Percentiles rank a stretch among this genome's conserved stretches.
Conservation (phyloP, 1,140 invertebrate genomes). For the Orchestia grillus region DNA sequence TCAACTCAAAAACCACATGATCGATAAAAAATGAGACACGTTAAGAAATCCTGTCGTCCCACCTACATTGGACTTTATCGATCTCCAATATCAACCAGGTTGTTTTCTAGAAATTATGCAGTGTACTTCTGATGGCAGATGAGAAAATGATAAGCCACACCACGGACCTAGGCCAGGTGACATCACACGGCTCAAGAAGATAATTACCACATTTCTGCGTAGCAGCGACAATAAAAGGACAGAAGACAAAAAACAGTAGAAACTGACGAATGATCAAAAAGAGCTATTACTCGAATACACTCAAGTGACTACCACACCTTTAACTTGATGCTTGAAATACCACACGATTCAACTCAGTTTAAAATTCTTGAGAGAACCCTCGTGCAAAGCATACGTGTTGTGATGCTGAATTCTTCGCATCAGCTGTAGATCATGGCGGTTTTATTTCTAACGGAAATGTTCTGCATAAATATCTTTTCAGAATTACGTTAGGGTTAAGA, state of each 20-base stretch:
- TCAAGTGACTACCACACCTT: neutral
- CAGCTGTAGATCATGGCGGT: neutral
- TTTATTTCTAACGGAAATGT: neutral
- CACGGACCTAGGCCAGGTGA: neutral
- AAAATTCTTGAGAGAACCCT: no score
- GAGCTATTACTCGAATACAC: neutral
- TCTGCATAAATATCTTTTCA: neutral
- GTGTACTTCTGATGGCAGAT: neutral
- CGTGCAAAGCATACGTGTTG: neutral
- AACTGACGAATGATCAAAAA: neutral
- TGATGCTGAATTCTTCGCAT: neutral
- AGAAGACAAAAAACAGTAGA: neutral
- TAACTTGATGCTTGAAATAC: neutral
- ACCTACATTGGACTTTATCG: neutral
- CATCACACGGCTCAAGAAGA: neutral
- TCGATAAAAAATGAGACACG: neutral
- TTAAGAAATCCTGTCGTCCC: neutral
- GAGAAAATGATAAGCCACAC: neutral
- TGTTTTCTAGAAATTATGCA: neutral
- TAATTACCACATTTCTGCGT: neutral
- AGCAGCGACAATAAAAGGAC: neutral
- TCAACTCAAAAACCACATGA: neutral
- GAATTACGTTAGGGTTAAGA: no score
- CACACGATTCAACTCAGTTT: no score
- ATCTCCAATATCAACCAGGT: neutral